Conservation (phyloP, 2,888 invertebrate genomes). For the Drosophila kambysellisi region DNA sequence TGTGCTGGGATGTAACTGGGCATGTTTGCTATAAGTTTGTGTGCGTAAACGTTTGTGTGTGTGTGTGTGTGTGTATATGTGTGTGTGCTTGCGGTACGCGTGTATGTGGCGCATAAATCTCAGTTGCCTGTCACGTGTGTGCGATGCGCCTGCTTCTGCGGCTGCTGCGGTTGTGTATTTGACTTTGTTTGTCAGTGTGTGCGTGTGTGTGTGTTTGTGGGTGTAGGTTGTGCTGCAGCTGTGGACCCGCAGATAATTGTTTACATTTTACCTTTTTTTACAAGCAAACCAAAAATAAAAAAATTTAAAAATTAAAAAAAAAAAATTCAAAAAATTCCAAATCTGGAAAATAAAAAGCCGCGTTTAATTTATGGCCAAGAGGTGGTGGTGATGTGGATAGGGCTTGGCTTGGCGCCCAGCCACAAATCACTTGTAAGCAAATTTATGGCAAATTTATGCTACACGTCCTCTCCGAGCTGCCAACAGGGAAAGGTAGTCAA, state of each 20-base stretch:
- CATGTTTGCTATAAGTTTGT: constrained; percentile 16
- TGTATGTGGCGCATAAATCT: constrained; percentile 70
- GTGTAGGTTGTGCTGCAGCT: constrained; percentile 53
- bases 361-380: constrained; percentile 72
- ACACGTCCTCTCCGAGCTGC: constrained; percentile 62
- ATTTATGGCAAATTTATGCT: constrained; percentile 82
- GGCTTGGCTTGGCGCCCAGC: constrained; percentile 30
- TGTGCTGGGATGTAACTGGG: constrained; percentile 30
- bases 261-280: constrained; percentile 78
- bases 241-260: constrained; percentile 77
- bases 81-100: constrained; percentile 34
- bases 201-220: constrained; percentile 23
- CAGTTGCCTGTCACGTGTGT: constrained; percentile 68
- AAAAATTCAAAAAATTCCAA: not conserved
- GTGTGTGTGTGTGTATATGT: constrained; percentile 24
- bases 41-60: constrained; percentile 3
- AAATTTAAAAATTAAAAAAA: constrained; percentile 15
- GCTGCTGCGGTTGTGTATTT: constrained; percentile 55
- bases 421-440: constrained; percentile 82
- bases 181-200: constrained; percentile 41
- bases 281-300: constrained; percentile 14
- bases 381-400: constrained; percentile 17
- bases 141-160: constrained; percentile 47
- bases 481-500: constrained; percentile 45
- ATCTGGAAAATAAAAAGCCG: constrained; percentile 69